Base-by-base conservation (phyloP, 2,113 vertebrate species). In the Clarias macrocephalus region DNA sequence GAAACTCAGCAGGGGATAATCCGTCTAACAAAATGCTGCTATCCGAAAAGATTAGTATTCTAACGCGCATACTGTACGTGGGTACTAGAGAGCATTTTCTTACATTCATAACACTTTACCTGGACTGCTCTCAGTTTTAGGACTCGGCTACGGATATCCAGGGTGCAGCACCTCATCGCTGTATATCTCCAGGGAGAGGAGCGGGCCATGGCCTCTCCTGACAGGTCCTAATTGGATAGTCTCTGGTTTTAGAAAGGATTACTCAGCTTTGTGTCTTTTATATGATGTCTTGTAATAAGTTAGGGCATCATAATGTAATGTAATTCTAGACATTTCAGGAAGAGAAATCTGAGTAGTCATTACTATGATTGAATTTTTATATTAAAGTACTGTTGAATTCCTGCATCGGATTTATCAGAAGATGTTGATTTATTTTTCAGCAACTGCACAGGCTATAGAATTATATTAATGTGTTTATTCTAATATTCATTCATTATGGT, bases 191-290 rank as follows among this genome's bases (percentile, higher is more conserved):
- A 60, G 85, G 70, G 59, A 83, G 28, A 52, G 60, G 42, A 63
- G 76, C 56, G 57, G 72, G n/a, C 56, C 48, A n/a, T 73, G 85
- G 56, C 66, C 56, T 75, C n/a, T 87, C 18, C 70, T 60, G 70
- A 66, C 86, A 87, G 59, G 21, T 87, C 48, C 59, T 76, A 83
- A 83, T 87, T 83, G 70, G 42, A 83, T 37, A 66, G 57, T 72
- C 12, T 56, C 57, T 76, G 70, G 80, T 48, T 76, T 76, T 19
- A 63, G 68, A 52, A 13, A 75, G 80, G 68, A 63, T 82, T 28
- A 75, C 56, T 82, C 33, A 76, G 57, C 57, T 75, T 59, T 59
- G 21, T 8, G 57, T 76, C 48, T 30, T 30, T 70, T 2, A 25
- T 21, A 56, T 56, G 37, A 18, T 80, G 63, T 56, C 75, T 79